Base-by-base conservation (phyloP, 2,888 invertebrate genomes). In the Podotricha telesiphe region DNA sequence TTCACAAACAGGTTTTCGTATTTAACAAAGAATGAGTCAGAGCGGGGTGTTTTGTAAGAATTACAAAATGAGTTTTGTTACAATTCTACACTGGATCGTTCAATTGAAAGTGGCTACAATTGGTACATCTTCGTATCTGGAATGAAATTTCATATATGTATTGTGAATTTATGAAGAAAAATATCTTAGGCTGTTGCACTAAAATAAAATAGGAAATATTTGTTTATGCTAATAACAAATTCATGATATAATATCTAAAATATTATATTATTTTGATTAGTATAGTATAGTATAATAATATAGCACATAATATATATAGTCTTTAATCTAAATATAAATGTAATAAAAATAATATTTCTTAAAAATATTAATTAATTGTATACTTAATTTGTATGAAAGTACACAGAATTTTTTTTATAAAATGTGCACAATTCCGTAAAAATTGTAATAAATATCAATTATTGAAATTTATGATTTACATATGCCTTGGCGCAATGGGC, bases 11-110 rank as follows among this genome's bases (percentile, higher is more conserved):
- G 89, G 92, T 92, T 89, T n/a, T 81, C 81, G 80, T 82, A 80
- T 82, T 82, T 86, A 86, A 88, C 86, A 87, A 85, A 85, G 82
- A 77, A 85, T 91, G 91, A 91, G 80, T 92, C 90, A 92, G n/a
- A n/a, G 73, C 55, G 70, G 71, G 69, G 76, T 75, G 79, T 78
- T 79, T 78, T 72, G 72, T 75, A 72, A 76, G 77, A 74, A 79
- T 78, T 72, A 74, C 73, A 76, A 74, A 73, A 67, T 68, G 69
- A 69, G 72, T 73, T 75, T 78, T 74, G 73, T 74, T 74, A 69
- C 65, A 70, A 72, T 70, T 70, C 37, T 56, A 47, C 62, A 68
- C 53, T 67, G 59, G 55, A 63, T 64, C 69, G 58, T 67, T 69
- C 69, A 67, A 67, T 64, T 67, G 63, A 61, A 64, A 37, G 63